Base-by-base conservation (phyloP, 2,888 invertebrate genomes). In the Calameuta idolon region DNA sequence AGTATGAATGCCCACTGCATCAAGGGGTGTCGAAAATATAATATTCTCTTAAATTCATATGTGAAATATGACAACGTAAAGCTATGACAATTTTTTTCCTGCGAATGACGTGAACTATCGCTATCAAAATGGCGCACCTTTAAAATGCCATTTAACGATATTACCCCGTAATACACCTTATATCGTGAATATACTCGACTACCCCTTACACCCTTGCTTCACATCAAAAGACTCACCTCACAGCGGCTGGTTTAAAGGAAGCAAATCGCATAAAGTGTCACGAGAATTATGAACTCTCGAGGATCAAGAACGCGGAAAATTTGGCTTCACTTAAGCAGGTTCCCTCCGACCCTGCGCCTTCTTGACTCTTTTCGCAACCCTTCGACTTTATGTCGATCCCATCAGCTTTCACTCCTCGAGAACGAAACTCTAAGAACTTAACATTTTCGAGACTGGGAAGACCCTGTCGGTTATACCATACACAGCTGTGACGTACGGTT, bases 301-400 rank as follows among this genome's bases (percentile, higher is more conserved):
- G 81, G 81, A 78, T 88, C 85, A 88, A 88, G 86, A 86, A 85
- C 80, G 84, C 83, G 85, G 86, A 87, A 87, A 88, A 87, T 88
- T 87, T 84, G 81, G 79, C 84, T 76, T 79, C 79, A 76, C 79
- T 79, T 40, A 40, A 74, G 35, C 76, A 40, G 34, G 35, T 35
- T 73, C 34, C 68, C 35, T 33, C 77, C 35, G 74, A 74, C 35
- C 75, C 77, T 78, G 73, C 74, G 69, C n/a, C 74, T 77, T 40
- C 30, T 33, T 31, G 68, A 76, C 73, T 76, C 73, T 74, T 30
- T 73, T 69, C 34, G 37, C 33, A n/a, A n/a, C 35, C 75, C 34
- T 33, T 75, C 69, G 69, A 12, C 75, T 15, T 35, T 69, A 15
- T 9, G 55, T 34, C 34, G 31, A 12, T 34, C 74, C 74, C 74